Evolutionary conservation across 2,888 invertebrate species (phyloP).

Genomic region (Alcis repandata): DNA sequence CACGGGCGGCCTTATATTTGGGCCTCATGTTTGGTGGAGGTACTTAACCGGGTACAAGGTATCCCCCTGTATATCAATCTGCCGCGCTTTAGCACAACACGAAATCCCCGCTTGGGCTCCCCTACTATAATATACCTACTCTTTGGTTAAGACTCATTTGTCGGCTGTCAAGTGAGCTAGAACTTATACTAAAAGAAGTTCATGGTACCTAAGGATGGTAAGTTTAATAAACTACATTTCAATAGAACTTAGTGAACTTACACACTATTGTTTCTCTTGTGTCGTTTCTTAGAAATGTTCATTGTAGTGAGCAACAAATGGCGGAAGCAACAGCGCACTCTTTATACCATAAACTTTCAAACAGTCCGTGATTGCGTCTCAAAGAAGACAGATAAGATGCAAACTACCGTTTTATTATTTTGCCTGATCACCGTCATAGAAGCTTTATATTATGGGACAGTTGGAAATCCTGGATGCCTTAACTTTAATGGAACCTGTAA

Average conservation of each 20-base stretch:
- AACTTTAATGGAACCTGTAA: constrained; percentile 74
- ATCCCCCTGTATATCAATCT: no score
- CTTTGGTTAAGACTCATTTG: no score
- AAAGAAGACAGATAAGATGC: constrained; percentile 46
- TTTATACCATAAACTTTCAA: constrained; percentile 7
- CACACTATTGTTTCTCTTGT: no score
- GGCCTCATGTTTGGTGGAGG: no score
- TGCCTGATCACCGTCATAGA: constrained; percentile 54
- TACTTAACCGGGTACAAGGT: no score
- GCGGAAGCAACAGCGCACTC: neutral
- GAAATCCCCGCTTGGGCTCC: no score
- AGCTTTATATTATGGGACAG: constrained; percentile 62
- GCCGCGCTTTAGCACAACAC: no score
- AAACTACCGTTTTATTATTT: constrained; percentile 48
- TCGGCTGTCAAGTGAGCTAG: no score
- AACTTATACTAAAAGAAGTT: no score
- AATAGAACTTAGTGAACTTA: neutral
- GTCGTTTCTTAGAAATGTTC: constrained; percentile 7
- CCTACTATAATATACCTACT: no score
- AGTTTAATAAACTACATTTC: neutral
- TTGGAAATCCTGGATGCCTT: constrained; percentile 66
- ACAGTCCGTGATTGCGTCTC: constrained; percentile 9
- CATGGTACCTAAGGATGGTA: no score
- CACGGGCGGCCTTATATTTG: no score
- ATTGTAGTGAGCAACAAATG: constrained; percentile 7